Percentiles rank a stretch among this genome's conserved stretches.
Evolutionary conservation across 53 echinoderm and acorn worm species (phyloP).

Genomic region (Echinometra lucunter): DNA sequence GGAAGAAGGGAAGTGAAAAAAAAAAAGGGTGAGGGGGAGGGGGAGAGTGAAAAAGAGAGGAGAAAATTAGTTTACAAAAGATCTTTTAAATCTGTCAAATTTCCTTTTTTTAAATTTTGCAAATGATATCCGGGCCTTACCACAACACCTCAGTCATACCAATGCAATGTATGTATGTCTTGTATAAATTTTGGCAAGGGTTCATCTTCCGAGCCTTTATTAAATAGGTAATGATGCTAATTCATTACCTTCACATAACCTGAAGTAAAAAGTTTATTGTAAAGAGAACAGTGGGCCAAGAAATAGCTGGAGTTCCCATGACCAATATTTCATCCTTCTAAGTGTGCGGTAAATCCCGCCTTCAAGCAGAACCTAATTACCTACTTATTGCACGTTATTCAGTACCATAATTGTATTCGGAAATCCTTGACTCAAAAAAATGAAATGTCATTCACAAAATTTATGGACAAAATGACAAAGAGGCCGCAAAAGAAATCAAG

Average conservation of each 20-base stretch:
- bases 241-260: background rate
- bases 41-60: background rate
- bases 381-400: background rate
- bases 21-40: background rate
- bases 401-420: conserved; percentile 13
- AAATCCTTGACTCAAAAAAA: conserved; percentile 46
- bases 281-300: background rate
- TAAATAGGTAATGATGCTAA: background rate
- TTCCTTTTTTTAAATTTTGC: background rate
- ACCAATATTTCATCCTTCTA: conserved; percentile 14
- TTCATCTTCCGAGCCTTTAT: background rate
- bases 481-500: background rate
- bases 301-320: background rate
- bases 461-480: conserved; percentile 1
- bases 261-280: background rate
- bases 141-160: background rate
- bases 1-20: background rate
- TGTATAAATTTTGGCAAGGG: background rate
- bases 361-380: conserved; percentile 20
- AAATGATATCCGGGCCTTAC: background rate
- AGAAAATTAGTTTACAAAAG: background rate
- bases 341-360: background rate
- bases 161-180: background rate
- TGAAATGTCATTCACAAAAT: conserved; percentile 44
- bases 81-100: background rate